Conservation (phyloP, 2,888 invertebrate species). For the Ichneumoninae sp. region DNA sequence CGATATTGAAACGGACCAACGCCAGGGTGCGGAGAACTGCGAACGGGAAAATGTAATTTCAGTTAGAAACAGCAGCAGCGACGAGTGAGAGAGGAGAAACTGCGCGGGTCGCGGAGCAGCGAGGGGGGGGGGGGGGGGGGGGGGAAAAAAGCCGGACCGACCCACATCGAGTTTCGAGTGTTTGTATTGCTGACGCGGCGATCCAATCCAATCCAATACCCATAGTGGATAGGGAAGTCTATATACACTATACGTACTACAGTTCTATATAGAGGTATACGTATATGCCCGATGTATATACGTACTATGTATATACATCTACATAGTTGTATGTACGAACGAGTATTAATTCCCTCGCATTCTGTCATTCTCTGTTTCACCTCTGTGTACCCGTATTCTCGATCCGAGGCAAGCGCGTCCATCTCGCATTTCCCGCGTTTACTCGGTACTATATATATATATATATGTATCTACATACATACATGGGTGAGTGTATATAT, state of each 20-base stretch:
- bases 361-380: constrained; percentile 55
- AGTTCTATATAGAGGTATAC: not conserved
- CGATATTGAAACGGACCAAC: constrained; percentile 70
- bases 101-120: constrained; percentile 3
- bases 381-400: constrained; percentile 50
- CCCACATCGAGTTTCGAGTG: constrained; percentile 84
- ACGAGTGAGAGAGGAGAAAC: constrained; percentile 65
- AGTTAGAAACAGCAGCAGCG: constrained; percentile 83
- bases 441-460: not conserved
- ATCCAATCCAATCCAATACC: constrained; percentile 83
- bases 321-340: constrained; percentile 67
- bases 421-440: constrained; percentile 36
- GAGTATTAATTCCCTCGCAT: constrained; percentile 59
- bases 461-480: too few relatives aligned
- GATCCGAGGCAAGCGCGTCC: constrained; percentile 45
- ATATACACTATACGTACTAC: constrained; percentile 3
- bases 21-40: constrained; percentile 59
- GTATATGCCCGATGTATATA: constrained; percentile 35
- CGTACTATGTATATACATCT: constrained; percentile 43
- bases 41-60: constrained; percentile 82
- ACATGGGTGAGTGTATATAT: too few relatives aligned
- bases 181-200: constrained; percentile 85
- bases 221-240: constrained; percentile 68
- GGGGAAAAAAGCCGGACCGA: constrained; percentile 73
- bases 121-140: not conserved